These are phyloP conservation scores for Octomys mimax DNA, from an alignment of 2,797 vertebrate species.

Conservation along the genomic window DNA sequence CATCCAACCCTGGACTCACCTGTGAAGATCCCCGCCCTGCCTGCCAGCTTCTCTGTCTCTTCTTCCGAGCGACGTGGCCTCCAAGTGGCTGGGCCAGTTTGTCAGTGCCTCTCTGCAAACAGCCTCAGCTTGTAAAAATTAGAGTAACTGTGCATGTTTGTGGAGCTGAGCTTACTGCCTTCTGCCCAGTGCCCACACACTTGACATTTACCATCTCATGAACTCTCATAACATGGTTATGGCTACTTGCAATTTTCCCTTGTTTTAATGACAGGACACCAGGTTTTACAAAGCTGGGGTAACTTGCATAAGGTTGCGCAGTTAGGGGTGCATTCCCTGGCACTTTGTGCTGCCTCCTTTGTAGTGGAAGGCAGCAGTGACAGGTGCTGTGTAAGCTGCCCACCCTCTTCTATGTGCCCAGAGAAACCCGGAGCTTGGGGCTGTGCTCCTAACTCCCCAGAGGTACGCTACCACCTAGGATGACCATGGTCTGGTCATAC, in stretches of 20 bases:
- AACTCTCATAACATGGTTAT: conserved; percentile 54
- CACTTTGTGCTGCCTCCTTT: not conserved
- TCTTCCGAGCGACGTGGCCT: not conserved
- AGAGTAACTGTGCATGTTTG: conserved; percentile 57
- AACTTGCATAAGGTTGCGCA: not conserved
- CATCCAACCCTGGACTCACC: not conserved
- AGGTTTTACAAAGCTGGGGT: not conserved
- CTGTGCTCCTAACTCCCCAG: not conserved
- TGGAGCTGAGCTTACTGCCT: conserved; percentile 5
- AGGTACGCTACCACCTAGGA: not conserved
- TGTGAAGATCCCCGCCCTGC: not conserved
- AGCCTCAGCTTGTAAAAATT: conserved; percentile 61
- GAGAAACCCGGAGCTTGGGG: not conserved
- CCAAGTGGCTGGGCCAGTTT: not conserved
- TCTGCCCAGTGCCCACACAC: not conserved
- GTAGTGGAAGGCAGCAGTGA: accelerated
- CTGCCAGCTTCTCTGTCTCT: not conserved
- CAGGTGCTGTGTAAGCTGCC: not conserved
- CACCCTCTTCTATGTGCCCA: not conserved
- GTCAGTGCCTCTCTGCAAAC: conserved; percentile 53
- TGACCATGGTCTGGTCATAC: not conserved
- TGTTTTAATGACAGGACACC: conserved; percentile 24
- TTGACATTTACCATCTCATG: not conserved
- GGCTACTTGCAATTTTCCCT: conserved; percentile 44
- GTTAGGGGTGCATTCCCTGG: not conserved